Conservation (phyloP, 2,113 vertebrate genomes). For the Centropus bengalensis region DNA sequence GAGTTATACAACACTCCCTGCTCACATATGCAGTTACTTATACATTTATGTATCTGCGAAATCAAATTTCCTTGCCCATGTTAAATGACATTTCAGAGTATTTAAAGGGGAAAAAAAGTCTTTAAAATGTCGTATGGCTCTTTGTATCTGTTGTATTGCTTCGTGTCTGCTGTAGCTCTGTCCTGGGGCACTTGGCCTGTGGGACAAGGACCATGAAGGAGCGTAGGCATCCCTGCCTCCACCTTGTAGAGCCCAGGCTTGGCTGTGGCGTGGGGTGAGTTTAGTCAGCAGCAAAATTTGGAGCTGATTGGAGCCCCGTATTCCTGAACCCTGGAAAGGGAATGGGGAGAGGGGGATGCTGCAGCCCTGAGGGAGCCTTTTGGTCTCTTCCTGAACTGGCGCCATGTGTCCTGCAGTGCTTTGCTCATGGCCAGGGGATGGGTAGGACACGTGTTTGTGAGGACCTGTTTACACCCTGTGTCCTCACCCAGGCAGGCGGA, state of each 20-base stretch:
- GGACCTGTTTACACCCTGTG: fast-evolving
- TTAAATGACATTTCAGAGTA: background rate
- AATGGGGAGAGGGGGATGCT: background rate
- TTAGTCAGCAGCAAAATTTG: background rate
- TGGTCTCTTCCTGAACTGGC: background rate
- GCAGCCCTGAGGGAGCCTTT: background rate
- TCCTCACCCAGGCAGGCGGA: background rate
- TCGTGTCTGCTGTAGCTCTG: background rate
- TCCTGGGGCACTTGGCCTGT: too few species aligned
- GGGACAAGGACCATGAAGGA: background rate
- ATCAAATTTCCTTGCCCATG: background rate
- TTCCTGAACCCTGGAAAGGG: background rate
- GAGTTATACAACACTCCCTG: background rate
- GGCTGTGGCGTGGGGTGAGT: too few species aligned
- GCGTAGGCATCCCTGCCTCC: background rate
- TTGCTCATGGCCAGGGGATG: fast-evolving
- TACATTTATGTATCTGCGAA: slow-evolving; percentile 13
- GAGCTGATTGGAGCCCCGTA: background rate
- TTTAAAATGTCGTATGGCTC: background rate
- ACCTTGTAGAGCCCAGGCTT: background rate
- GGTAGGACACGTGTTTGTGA: background rate
- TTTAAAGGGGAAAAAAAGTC: background rate
- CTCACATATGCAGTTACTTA: background rate
- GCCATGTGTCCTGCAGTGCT: fast-evolving
- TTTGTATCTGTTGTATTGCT: background rate